Conservation (phyloP, 1,140 invertebrate genomes). For the Eumeta japonica region DNA sequence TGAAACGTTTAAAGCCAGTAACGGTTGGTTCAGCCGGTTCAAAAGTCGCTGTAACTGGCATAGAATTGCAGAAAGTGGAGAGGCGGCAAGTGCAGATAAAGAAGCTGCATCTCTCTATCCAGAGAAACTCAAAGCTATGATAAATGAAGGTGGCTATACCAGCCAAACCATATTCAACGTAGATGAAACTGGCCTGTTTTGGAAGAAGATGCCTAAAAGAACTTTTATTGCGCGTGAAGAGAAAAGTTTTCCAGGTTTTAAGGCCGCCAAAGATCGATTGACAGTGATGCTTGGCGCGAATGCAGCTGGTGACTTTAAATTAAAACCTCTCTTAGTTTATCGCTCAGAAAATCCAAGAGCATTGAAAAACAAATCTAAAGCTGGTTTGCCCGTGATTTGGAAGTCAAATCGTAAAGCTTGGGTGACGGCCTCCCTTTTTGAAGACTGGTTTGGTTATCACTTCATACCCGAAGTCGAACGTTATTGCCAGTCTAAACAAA, state of each 20-base stretch:
- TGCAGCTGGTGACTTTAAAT: conserved; percentile 35
- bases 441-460: conserved; percentile 31
- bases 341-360: conserved; percentile 35
- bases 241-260: conserved; percentile 37
- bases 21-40: conserved; percentile 32
- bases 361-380: conserved; percentile 32
- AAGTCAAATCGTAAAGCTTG: conserved; percentile 33
- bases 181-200: conserved; percentile 44
- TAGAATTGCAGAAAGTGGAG: conserved; percentile 20
- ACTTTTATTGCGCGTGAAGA: conserved; percentile 39
- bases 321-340: conserved; percentile 50
- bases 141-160: conserved; percentile 21
- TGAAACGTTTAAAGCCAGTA: conserved; percentile 23
- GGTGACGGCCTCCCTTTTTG: conserved; percentile 29
- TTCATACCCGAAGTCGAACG: conserved; percentile 26
- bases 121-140: conserved; percentile 17
- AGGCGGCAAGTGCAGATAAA: conserved; percentile 25
- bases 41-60: conserved; percentile 24
- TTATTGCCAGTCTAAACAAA: conserved; percentile 27
- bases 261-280: conserved; percentile 45
- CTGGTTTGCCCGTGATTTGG: conserved; percentile 35
- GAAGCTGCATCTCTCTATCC: conserved; percentile 24
- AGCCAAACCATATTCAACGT: conserved; percentile 42
- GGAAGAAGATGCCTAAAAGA: conserved; percentile 49
- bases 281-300: conserved; percentile 42